A percentile compares a stretch with the other conserved stretches of the same genome.
Evolutionary conservation across 2,888 invertebrate genomes (phyloP).

Genomic region (Chironomus riparius): DNA sequence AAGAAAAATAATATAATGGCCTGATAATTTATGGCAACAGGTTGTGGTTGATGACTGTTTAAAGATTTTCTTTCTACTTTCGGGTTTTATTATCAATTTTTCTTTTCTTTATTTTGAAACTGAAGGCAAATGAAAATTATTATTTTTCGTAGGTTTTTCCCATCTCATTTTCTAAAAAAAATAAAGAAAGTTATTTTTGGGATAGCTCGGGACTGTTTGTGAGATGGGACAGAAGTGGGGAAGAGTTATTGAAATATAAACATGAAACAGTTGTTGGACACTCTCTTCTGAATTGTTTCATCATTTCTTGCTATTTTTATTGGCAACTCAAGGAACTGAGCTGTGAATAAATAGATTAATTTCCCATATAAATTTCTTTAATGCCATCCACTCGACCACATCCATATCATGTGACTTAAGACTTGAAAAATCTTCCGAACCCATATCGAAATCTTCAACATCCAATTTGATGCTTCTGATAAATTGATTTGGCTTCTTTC

Average conservation of each 20-base stretch:
- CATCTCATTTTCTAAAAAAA: neutral
- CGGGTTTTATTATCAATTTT: slow-evolving; percentile 17
- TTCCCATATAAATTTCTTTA: neutral
- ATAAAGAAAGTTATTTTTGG: neutral
- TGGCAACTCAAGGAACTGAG: neutral
- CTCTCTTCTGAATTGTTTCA: neutral
- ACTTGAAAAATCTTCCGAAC: neutral
- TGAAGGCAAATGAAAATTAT: neutral
- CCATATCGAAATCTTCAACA: neutral
- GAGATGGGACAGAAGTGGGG: neutral
- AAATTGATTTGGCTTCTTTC: neutral
- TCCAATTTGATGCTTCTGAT: neutral
- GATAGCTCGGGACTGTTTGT: neutral
- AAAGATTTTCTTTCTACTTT: neutral
- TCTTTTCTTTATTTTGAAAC: neutral
- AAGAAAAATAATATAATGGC: neutral
- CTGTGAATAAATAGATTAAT: neutral
- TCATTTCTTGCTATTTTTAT: slow-evolving; percentile 15
- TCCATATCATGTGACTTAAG: neutral
- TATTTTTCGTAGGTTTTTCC: neutral
- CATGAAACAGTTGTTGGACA: slow-evolving; percentile 16
- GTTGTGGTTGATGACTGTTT: slow-evolving; percentile 5
- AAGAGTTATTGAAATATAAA: slow-evolving; percentile 17
- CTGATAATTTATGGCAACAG: slow-evolving; percentile 26
- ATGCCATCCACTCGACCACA: neutral